Evolutionary conservation across 92 coral and sea anemone species (phyloP), one percentile per base, ranked within the genome.

Genomic region (Actinostola sp.): DNA sequence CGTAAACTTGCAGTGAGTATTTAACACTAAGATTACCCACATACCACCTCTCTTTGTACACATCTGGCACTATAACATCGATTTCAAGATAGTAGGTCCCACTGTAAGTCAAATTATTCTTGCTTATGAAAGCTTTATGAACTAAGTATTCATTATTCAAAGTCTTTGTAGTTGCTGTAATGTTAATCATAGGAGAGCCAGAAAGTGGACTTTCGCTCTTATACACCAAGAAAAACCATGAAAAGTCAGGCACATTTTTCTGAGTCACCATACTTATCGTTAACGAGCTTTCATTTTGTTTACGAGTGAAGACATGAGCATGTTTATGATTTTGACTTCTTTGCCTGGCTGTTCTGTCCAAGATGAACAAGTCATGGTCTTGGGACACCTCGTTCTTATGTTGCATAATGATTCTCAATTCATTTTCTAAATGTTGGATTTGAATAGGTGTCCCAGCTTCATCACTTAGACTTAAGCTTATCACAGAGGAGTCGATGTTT

Each of bases 401-500:
- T 14, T 34, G 60, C 17, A 70, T 3, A 15, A 48, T 33, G 6
- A 82, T 52, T 9, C 55, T 66, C 8, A 89, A 51, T 31, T 81
- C 81, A 5, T 73, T 60, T 34, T 72, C 26, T 25, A 88, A 50
- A 7, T 72, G 63, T 1, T 59, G 32, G 8, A 86, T 49, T 21
- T 49, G 34, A 33, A 86, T 53, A 23, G 26, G 67, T 20, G 55
- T 50, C 12, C 92, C 92, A 42, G 58, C 58, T 13, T 59, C 51
- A 23, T 78, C 54, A 48, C 61, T 59, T 2, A 90, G 49, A 21
- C 78, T 73, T 21, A 90, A 42, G 21, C 78, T 70, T 8, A 79
- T 68, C 48, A 90, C 86, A 2, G 89, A 49, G 0, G 96, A 82
- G 42, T 77, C 66, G 12, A 86, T 58, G 16, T 81, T 73, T 44